Base-by-base conservation (phyloP, 2,113 vertebrate species). In the Heterochromis multidens region DNA sequence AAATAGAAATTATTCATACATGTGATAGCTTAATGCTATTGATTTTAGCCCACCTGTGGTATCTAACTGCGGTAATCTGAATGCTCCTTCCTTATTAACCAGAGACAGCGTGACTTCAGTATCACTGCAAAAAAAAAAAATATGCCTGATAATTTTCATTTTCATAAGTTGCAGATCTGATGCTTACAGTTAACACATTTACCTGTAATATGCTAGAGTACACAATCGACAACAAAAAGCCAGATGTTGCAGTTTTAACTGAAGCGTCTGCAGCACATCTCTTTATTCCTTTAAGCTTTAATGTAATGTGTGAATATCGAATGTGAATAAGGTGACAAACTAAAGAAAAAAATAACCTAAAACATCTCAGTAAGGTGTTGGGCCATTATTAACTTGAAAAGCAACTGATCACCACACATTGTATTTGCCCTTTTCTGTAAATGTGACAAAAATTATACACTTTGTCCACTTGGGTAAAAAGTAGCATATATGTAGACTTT, bases 131-230 rank as follows among this genome's bases (percentile, higher is more conserved):
- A 63, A 37, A 63, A 33, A 63, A 35, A 29, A 40, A 72, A 16
- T 49, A 49, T 29, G 43, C 10, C 7, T 72, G 67, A 72, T 31
- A 46, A 31, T n/a, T 52, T 25, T 74, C 25, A 0, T 6, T 74
- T 74, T 52, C 12, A 72, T 25, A 4, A 29, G 43, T 25, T 72
- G 29, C 16, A n/a, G n/a, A 21, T 49, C 25, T 31, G 2, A 74
- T 74, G 74, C 58, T 72, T 23, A 46, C 35, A 60, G 43, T 67
- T 62, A 81, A 54, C 52, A 78, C 77, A 2, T 40, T 67, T 27
- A 86, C 8, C 35, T 72, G 4, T 58, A 27, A 46, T 19, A 6
- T 17, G 46, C 46, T n/a, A 80, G 37, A 46, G 14, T 72, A 37
- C 25, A 63, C 62, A 58, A 0, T 21, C 4, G 23, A 5, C 8